phyloP scores from a whole-genome alignment of 1,140 invertebrate genomes.

The Gonatopus flavifemur region DNA sequence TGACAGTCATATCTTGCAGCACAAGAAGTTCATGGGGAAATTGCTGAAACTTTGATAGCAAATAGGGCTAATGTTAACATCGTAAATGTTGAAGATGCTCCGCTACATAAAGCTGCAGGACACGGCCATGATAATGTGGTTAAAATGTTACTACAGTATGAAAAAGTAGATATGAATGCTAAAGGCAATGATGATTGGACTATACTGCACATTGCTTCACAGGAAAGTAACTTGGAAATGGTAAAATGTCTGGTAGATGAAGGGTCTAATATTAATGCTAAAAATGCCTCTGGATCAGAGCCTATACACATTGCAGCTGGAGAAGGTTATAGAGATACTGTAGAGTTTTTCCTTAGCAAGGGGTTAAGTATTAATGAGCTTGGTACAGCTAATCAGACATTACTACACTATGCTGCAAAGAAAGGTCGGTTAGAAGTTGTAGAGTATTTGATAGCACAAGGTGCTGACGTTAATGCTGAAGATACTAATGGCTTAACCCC shows the following conservation, averaged over 20 bases:
- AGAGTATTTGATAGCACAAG: constrained; percentile 10
- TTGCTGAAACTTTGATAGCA: constrained; percentile 29
- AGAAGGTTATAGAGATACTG: neutral
- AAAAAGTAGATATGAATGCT: constrained; percentile 1
- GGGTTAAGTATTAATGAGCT: constrained; percentile 3
- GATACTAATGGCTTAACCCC: constrained; percentile 1
- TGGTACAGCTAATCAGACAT: neutral
- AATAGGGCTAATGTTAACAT: constrained; percentile 8
- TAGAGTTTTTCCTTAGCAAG: constrained; percentile 4
- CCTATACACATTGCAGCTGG: constrained; percentile 11
- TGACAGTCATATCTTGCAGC: constrained; percentile 59
- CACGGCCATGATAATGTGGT: constrained; percentile 10
- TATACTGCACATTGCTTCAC: constrained; percentile 5
- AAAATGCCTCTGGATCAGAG: neutral
- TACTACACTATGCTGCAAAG: constrained; percentile 6
- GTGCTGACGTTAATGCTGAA: constrained; percentile 4
- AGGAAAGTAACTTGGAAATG: neutral
- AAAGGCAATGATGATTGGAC: constrained; percentile 43
- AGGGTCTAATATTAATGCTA: constrained; percentile 20
- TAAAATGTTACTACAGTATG: constrained; percentile 17
- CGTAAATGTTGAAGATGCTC: constrained; percentile 8
- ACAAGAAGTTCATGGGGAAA: constrained; percentile 56
- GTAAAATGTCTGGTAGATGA: constrained; percentile 1
- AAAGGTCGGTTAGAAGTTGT: constrained; percentile 11
- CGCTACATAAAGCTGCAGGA: constrained; percentile 14